These are phyloP conservation scores for Gonioctena quinquepunctata DNA, from an alignment of 1,140 invertebrate genomes.

Conservation along the genomic window DNA sequence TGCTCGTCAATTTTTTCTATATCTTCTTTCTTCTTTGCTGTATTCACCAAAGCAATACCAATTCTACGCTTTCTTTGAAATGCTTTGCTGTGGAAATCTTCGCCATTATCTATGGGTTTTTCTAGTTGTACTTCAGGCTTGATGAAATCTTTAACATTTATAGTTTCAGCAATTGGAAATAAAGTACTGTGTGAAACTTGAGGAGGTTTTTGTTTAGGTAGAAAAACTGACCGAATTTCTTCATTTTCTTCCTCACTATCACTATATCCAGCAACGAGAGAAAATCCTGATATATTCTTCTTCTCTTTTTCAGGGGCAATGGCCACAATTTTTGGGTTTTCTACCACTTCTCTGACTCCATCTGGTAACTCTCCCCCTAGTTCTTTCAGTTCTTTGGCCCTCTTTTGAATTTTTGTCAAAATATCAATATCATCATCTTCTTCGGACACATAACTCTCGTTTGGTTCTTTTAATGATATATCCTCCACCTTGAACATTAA, in stretches of 20 bases:
- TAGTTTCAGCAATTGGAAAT: slow-evolving; percentile 56
- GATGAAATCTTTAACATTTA: slow-evolving; percentile 42
- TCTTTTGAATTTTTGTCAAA: slow-evolving; percentile 53
- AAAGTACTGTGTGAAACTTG: slow-evolving; percentile 48
- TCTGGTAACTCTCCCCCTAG: slow-evolving; percentile 43
- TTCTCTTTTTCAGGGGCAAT: slow-evolving; percentile 11
- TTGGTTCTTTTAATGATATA: not conserved
- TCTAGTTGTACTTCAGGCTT: slow-evolving; percentile 1
- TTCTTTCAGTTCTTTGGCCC: slow-evolving; percentile 55
- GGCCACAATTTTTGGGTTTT: slow-evolving; percentile 14
- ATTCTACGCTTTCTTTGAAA: slow-evolving; percentile 53
- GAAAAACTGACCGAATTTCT: slow-evolving; percentile 35
- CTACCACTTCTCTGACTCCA: slow-evolving; percentile 22
- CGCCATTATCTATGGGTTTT: slow-evolving; percentile 23
- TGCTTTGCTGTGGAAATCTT: slow-evolving; percentile 45
- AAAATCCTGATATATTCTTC: slow-evolving; percentile 49
- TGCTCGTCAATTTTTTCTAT: not conserved
- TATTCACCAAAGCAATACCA: slow-evolving; percentile 44
- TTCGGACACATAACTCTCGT: slow-evolving; percentile 30
- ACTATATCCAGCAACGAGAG: slow-evolving; percentile 63
- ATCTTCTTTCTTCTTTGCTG: slow-evolving; percentile 32
- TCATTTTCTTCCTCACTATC: slow-evolving; percentile 59
- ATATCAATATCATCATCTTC: slow-evolving; percentile 55
- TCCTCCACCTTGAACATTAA: not conserved
- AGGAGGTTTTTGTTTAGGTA: slow-evolving; percentile 11